phyloP scores from a whole-genome alignment of 2,888 invertebrate genomes.

The Chirona hameri region DNA sequence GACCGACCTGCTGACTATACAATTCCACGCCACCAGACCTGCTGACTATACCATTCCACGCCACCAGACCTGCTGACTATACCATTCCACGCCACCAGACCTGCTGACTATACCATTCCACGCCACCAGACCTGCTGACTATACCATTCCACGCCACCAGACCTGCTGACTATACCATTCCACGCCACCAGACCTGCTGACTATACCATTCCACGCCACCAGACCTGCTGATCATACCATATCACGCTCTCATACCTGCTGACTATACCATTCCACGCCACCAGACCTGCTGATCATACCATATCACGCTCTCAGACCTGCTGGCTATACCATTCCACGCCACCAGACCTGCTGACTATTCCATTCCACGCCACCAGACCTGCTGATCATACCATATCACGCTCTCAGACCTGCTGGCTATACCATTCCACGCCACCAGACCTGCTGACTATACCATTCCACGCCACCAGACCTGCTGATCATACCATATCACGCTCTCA shows the following conservation, averaged over 20 bases:
- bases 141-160: too few species aligned
- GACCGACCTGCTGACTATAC: too few species aligned
- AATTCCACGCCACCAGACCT: too few species aligned
- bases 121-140: constrained; percentile 67
- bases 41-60: too few species aligned
- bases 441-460: background rate
- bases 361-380: constrained; percentile 86
- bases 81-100: too few species aligned
- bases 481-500: background rate
- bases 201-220: background rate
- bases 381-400: constrained; percentile 53
- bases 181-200: background rate
- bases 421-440: too few species aligned
- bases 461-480: background rate
- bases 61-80: background rate
- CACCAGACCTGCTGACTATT: constrained; percentile 87
- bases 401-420: too few species aligned
- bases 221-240: background rate
- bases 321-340: background rate
- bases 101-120: background rate
- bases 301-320: background rate
- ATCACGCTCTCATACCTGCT: too few species aligned
- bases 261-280: too few species aligned
- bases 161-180: too few species aligned
- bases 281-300: background rate